phyloP scores from a whole-genome alignment of 2,113 vertebrate species.

The Plotosus lineatus region DNA sequence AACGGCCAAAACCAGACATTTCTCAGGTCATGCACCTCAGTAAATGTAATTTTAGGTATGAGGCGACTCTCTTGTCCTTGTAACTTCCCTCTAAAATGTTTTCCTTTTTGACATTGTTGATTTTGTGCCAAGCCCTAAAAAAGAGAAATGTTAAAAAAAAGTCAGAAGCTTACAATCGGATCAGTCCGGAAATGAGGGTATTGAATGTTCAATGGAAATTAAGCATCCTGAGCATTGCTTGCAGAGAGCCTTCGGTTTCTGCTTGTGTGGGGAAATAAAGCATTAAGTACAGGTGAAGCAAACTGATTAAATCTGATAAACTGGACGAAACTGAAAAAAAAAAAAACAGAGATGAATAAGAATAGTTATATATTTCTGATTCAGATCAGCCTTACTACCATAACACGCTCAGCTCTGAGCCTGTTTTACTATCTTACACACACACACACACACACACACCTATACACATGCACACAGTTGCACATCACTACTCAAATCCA shows the following conservation, averaged over 20 bases:
- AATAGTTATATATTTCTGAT: constrained; percentile 2
- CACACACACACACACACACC: not conserved
- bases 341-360: not conserved
- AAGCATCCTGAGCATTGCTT: not conserved
- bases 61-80: too few species aligned
- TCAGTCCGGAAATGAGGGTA: not conserved
- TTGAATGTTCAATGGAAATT: not conserved
- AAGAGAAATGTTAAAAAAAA: not conserved
- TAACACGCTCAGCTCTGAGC: not conserved
- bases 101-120: not conserved
- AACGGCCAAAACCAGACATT: too few species aligned
- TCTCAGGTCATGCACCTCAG: too few species aligned
- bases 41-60: too few species aligned
- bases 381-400: not conserved
- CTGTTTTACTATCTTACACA: not conserved
- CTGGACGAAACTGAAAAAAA: not conserved
- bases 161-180: not conserved
- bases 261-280: constrained; percentile 9
- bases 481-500: not conserved
- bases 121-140: not conserved
- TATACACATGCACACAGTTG: not conserved
- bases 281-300: not conserved
- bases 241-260: not conserved
- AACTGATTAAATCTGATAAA: constrained; percentile 18
- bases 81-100: not conserved